These are phyloP conservation scores for Matsumurasca onukii DNA, from an alignment of 1,140 invertebrate species.

Conservation along the genomic window DNA sequence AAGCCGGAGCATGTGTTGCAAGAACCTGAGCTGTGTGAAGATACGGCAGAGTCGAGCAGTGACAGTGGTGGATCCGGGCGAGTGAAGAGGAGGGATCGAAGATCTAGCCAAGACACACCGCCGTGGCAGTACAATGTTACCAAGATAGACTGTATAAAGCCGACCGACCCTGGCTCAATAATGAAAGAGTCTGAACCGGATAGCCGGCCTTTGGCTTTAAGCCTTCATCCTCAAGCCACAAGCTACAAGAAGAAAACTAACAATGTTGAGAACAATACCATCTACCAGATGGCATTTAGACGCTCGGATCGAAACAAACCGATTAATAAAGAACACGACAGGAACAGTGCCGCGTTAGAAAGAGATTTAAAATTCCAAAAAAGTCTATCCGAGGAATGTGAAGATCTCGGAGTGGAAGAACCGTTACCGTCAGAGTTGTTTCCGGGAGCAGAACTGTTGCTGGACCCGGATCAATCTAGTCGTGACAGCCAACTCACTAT, in stretches of 20 bases:
- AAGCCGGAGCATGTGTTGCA: background rate
- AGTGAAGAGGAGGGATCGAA: conserved; percentile 14
- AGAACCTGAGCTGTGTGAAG: conserved; percentile 24
- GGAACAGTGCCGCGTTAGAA: conserved; percentile 51
- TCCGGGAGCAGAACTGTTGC: conserved; percentile 70
- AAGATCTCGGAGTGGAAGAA: conserved; percentile 73
- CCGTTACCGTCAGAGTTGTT: conserved; percentile 74
- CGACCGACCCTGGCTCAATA: background rate
- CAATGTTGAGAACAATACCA: conserved; percentile 37
- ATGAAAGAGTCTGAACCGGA: background rate
- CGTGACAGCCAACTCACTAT: conserved; percentile 33
- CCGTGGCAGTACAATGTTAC: conserved; percentile 27
- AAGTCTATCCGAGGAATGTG: conserved; percentile 72
- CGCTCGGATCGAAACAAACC: conserved; percentile 34
- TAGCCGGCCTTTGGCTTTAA: conserved; percentile 7
- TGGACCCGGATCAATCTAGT: conserved; percentile 57
- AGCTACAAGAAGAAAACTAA: conserved; percentile 29
- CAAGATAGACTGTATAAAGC: conserved; percentile 19
- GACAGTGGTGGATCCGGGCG: conserved; percentile 31
- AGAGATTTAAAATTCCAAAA: conserved; percentile 61
- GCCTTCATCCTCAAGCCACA: conserved; percentile 14
- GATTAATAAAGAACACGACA: conserved; percentile 33
- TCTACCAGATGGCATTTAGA: conserved; percentile 38
- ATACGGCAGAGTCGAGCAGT: background rate
- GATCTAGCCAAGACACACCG: conserved; percentile 22